A percentile compares a stretch with the other conserved stretches of the same genome.
Conservation (phyloP, 2,888 invertebrate species). For the Diaperis boleti region DNA sequence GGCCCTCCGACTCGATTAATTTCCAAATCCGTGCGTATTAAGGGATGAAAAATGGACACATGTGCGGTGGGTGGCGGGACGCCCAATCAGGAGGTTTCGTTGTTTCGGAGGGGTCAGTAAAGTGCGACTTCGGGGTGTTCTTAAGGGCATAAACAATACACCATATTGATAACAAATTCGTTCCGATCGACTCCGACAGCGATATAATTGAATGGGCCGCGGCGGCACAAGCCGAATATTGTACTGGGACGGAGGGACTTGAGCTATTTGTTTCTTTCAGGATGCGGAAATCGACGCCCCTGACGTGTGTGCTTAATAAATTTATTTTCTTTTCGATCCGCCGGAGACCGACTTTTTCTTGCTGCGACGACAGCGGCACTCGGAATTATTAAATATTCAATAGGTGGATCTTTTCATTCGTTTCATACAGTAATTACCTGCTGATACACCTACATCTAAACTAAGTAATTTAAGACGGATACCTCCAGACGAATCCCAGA, state of each 20-base stretch:
- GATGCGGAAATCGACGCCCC: slow-evolving; percentile 41
- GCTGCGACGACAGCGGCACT: not conserved
- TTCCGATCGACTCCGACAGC: slow-evolving; percentile 52
- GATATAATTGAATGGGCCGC: slow-evolving; percentile 60
- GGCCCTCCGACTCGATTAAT: slow-evolving; percentile 12
- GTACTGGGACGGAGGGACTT: slow-evolving; percentile 64
- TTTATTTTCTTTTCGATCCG: slow-evolving; percentile 32
- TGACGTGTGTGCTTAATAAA: slow-evolving; percentile 42
- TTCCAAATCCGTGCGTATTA: slow-evolving; percentile 1
- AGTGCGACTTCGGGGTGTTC: not conserved
- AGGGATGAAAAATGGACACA: slow-evolving; percentile 7
- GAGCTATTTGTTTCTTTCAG: slow-evolving; percentile 61
- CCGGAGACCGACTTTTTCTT: slow-evolving; percentile 17
- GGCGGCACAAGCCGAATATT: slow-evolving; percentile 59
- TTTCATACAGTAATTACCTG: no score
- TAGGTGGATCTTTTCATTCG: no score
- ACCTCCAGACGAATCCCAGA: no score
- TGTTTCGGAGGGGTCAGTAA: not conserved
- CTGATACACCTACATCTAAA: no score
- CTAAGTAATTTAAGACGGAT: no score
- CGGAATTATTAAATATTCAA: not conserved
- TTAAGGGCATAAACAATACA: slow-evolving; percentile 46
- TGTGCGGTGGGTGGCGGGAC: not conserved
- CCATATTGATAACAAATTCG: slow-evolving; percentile 54
- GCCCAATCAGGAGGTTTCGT: no score